These are phyloP conservation scores for Apocheima hispidaria DNA, from an alignment of 2,888 invertebrate species.

Conservation along the genomic window DNA sequence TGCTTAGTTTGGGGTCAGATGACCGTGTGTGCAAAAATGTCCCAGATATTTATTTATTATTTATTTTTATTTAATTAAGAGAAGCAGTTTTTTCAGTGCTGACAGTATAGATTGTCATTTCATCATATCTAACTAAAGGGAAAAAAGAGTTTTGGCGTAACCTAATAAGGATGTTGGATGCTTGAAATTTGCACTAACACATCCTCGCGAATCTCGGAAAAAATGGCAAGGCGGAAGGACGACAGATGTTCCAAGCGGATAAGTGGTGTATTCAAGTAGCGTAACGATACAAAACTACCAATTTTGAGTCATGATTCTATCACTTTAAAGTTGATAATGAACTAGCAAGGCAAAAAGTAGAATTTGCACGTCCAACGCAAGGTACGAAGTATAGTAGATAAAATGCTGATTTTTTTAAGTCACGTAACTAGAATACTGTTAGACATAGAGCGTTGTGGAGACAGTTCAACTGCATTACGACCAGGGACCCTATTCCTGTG, in stretches of 20 bases:
- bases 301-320: slow-evolving; percentile 20
- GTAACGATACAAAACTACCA: slow-evolving; percentile 13
- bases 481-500: too few species aligned
- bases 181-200: slow-evolving; percentile 31
- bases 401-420: slow-evolving; percentile 66
- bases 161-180: slow-evolving; percentile 40
- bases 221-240: slow-evolving; percentile 59
- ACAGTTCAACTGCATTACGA: slow-evolving; percentile 47
- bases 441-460: slow-evolving; percentile 45
- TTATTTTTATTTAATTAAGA: too few species aligned
- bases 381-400: slow-evolving; percentile 52
- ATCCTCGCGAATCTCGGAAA: slow-evolving; percentile 43
- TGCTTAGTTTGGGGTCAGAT: too few species aligned
- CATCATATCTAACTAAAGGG: background rate
- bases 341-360: slow-evolving; percentile 21
- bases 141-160: slow-evolving; percentile 8
- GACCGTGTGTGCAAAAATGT: too few species aligned
- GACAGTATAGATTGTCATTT: background rate
- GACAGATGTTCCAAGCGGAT: slow-evolving; percentile 58
- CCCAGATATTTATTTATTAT: too few species aligned
- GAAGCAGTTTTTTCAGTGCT: background rate
- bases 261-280: slow-evolving; percentile 44
- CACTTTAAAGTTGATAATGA: slow-evolving; percentile 30
- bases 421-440: slow-evolving; percentile 73
- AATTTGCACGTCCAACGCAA: slow-evolving; percentile 35